Conservation (phyloP, 1,140 invertebrate species). For the Manduca sexta region DNA sequence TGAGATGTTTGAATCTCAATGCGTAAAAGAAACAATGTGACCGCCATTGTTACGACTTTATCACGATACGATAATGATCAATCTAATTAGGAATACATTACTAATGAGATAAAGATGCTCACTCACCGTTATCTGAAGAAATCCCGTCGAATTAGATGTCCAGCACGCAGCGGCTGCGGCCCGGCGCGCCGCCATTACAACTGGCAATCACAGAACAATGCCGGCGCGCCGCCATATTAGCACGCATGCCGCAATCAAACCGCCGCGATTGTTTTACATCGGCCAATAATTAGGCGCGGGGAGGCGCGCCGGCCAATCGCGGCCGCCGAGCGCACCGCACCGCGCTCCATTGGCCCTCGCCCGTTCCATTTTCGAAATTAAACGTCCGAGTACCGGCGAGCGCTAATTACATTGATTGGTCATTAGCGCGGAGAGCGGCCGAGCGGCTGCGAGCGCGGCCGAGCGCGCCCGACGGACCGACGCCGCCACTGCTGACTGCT, state of each 20-base stretch:
- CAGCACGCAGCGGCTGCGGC: constrained; percentile 14
- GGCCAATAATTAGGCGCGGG: constrained; percentile 44
- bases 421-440: constrained; percentile 3
- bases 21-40: too few species aligned
- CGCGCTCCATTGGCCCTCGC: constrained; percentile 18
- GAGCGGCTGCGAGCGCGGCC: constrained; percentile 6
- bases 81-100: too few species aligned
- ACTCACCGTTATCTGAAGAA: too few species aligned
- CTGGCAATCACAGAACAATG: constrained; percentile 37
- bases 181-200: constrained; percentile 29
- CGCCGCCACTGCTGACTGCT: constrained; percentile 2
- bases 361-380: constrained; percentile 18
- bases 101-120: too few species aligned
- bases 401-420: constrained; percentile 33
- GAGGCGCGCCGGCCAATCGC: constrained; percentile 9
- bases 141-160: not conserved
- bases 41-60: too few species aligned
- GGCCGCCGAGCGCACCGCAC: constrained; percentile 8
- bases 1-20: too few species aligned
- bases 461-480: constrained; percentile 2
- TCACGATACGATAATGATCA: too few species aligned
- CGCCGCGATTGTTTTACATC: constrained; percentile 30
- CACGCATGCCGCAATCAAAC: constrained; percentile 19
- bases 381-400: constrained; percentile 16
- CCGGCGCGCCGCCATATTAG: constrained; percentile 35